Base-by-base conservation (phyloP, 1,140 invertebrate genomes). In the Eriosoma lanigerum region DNA sequence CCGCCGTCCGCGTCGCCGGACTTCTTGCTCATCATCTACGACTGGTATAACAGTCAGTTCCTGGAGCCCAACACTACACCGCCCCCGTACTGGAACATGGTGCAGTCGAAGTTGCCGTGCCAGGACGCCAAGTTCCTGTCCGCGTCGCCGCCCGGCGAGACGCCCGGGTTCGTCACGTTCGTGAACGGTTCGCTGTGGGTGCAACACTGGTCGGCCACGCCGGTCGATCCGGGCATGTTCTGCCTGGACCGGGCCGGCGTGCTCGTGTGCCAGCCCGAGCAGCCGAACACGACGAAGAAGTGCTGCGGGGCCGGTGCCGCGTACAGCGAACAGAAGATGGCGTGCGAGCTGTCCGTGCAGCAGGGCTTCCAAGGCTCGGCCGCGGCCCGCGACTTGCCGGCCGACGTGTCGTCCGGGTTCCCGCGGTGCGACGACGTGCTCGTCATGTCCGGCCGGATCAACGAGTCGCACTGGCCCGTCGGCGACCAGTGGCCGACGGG, bases 241-340 rank as follows among this genome's bases (percentile, higher is more conserved):
- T 92, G 90, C 82, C 87, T 88, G 29, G 83, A 83, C 32, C 58
- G 54, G 3, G 72, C 26, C 44, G 81, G 72, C 32, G 81, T 62
- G 15, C 58, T 81, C 46, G 19, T 82, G 29, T 81, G 81, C 21
- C 15, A 6, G 21, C 75, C 75, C n/a, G 75, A 78, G 1, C 32
- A 78, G 21, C 38, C 75, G 13, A 81, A 86, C 21, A 84, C 84
- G 66, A 84, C 89, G 52, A 86, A 86, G 82, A 89, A 91, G 85
- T 91, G 90, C 82, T 90, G 90, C 82, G 88, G 90, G 32, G 83
- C 88, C 81, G 85, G 87, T 80, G 87, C 88, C 8, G 85, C 87
- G 70, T 92, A 89, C 84, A 88, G 88, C 82, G 87, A 88, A 82
- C 86, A 85, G 60, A 88, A 85, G 76, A 87, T 86, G 82, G 82